These are phyloP conservation scores for Sycobia sp. DNA, from an alignment of 1,140 invertebrate species.

Conservation along the genomic window DNA sequence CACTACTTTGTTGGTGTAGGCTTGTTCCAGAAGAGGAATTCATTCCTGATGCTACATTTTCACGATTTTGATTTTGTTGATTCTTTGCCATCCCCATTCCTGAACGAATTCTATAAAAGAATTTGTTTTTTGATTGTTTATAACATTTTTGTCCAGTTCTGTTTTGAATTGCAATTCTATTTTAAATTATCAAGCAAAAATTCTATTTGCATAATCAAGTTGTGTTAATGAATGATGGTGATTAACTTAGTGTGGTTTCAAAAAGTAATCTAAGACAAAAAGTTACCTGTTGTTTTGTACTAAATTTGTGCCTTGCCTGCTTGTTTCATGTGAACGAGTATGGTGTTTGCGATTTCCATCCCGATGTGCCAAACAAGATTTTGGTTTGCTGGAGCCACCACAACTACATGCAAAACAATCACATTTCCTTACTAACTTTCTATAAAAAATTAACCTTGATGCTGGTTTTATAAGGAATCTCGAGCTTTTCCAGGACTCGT, in stretches of 20 bases:
- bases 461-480: constrained; percentile 26
- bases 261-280: constrained; percentile 37
- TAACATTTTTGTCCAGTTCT: neutral
- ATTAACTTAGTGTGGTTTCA: constrained; percentile 29
- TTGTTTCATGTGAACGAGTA: constrained; percentile 62
- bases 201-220: constrained; percentile 29
- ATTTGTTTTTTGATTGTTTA: constrained; percentile 13
- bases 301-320: constrained; percentile 60
- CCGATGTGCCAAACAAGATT: constrained; percentile 77
- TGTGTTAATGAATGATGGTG: constrained; percentile 28
- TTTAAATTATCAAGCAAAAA: constrained; percentile 19
- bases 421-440: constrained; percentile 56
- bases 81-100: constrained; percentile 49
- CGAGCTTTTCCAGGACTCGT: constrained; percentile 29
- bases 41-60: constrained; percentile 41
- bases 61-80: constrained; percentile 50
- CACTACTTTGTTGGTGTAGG: constrained; percentile 58
- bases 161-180: neutral
- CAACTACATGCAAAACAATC: constrained; percentile 67
- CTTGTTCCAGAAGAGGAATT: constrained; percentile 40
- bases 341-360: constrained; percentile 64
- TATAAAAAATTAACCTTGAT: constrained; percentile 29
- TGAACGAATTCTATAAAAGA: constrained; percentile 49
- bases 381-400: constrained; percentile 72
- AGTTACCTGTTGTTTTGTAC: constrained; percentile 65